phyloP scores from a whole-genome alignment of 1,140 invertebrate genomes.

The Aplysia californica region DNA sequence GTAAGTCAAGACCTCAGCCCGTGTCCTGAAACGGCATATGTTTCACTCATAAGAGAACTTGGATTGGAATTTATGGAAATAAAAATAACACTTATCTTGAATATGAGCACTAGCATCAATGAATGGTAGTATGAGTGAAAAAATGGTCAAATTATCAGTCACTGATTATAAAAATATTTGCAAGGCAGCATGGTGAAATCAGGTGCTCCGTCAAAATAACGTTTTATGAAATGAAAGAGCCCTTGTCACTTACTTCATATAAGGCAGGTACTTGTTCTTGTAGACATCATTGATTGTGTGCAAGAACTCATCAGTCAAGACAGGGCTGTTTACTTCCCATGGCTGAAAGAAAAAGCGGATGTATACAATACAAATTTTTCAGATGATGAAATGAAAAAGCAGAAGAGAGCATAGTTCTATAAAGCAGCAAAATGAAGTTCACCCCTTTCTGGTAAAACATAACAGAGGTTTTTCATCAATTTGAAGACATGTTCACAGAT shows the following conservation, averaged over 20 bases:
- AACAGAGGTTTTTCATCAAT: too few species aligned
- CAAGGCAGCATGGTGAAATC: background rate
- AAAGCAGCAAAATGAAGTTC: too few species aligned
- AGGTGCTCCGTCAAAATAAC: too few species aligned
- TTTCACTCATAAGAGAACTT: background rate
- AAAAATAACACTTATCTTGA: too few species aligned
- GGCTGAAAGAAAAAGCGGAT: constrained; percentile 30
- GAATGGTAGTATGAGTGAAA: background rate
- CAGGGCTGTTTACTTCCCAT: constrained; percentile 42
- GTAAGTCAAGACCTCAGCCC: constrained; percentile 42
- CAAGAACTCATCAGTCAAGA: constrained; percentile 48
- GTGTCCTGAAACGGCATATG: constrained; percentile 34
- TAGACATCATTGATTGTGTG: constrained; percentile 37
- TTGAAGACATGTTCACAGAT: too few species aligned
- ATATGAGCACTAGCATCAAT: background rate
- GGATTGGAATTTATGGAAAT: background rate
- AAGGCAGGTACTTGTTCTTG: constrained; percentile 41
- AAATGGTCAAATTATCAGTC: background rate
- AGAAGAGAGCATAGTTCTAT: too few species aligned
- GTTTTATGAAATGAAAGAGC: too few species aligned
- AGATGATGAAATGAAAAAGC: too few species aligned
- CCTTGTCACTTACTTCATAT: constrained; percentile 41
- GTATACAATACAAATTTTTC: too few species aligned
- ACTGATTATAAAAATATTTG: background rate
- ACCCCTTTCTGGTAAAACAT: too few species aligned